phyloP scores from a whole-genome alignment of 2,888 invertebrate genomes.

The Temnothorax rugatulus region DNA sequence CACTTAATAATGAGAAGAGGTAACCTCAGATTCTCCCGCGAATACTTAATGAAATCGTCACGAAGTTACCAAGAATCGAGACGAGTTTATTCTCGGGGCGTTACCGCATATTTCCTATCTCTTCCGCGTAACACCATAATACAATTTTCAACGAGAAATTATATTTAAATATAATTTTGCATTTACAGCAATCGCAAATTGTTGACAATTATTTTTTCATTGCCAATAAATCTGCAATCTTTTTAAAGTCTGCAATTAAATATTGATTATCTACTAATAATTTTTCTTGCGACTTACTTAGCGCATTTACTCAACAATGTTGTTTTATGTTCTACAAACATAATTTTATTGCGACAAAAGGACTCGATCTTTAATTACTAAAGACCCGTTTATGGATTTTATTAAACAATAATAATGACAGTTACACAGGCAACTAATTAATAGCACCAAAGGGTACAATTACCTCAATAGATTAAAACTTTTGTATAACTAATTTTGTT shows the following conservation, averaged over 20 bases:
- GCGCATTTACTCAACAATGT: background rate
- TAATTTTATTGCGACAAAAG: background rate
- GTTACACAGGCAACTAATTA: conserved; percentile 19
- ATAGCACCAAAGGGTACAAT: background rate
- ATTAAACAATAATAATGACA: conserved; percentile 6
- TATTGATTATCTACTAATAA: background rate
- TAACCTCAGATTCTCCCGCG: conserved; percentile 36
- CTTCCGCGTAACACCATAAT: conserved; percentile 17
- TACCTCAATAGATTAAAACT: background rate
- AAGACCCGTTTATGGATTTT: background rate
- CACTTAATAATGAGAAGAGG: conserved; percentile 44
- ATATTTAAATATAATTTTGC: background rate
- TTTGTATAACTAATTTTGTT: background rate
- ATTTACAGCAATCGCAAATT: conserved; percentile 2
- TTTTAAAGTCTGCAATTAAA: background rate
- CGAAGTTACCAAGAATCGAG: conserved; percentile 41
- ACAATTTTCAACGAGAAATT: conserved; percentile 25
- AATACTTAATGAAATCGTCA: conserved; percentile 55
- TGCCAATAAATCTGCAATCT: background rate
- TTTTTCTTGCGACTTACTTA: background rate
- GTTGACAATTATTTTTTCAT: background rate
- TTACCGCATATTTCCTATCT: background rate
- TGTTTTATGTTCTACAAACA: background rate
- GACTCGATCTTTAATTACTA: background rate
- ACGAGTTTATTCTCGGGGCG: conserved; percentile 29